Conservation (phyloP, 1,140 invertebrate genomes). For the Agrypnia vestita region DNA sequence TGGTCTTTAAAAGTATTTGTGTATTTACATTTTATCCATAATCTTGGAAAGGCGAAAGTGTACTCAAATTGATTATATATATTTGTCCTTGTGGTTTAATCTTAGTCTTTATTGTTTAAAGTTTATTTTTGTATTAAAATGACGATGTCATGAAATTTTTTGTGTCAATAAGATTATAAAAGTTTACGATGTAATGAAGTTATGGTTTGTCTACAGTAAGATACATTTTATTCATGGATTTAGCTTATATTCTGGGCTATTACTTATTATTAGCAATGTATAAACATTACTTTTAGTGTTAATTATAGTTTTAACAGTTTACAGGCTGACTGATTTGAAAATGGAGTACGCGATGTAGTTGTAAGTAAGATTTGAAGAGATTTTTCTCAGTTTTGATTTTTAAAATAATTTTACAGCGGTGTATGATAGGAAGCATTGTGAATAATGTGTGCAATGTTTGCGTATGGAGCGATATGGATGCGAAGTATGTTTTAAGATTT, state of each 20-base stretch:
- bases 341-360: neutral
- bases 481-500: slow-evolving; percentile 1
- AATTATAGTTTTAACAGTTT: slow-evolving; percentile 11
- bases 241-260: slow-evolving; percentile 11
- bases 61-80: neutral
- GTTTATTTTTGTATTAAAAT: neutral
- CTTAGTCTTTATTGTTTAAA: neutral
- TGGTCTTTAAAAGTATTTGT: no score
- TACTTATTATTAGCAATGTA: slow-evolving; percentile 25
- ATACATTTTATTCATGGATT: neutral
- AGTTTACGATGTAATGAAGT: neutral
- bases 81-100: slow-evolving; percentile 4
- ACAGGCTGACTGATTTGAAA: neutral
- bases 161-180: no score
- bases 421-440: neutral
- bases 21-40: no score
- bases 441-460: slow-evolving; percentile 4
- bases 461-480: neutral
- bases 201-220: slow-evolving; percentile 4
- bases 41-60: no score
- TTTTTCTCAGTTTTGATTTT: neutral
- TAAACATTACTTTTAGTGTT: no score
- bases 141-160: no score
- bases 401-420: neutral
- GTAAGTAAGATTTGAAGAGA: neutral